These are phyloP conservation scores for Vultur gryphus DNA, from an alignment of 2,797 vertebrate species.

Conservation along the genomic window DNA sequence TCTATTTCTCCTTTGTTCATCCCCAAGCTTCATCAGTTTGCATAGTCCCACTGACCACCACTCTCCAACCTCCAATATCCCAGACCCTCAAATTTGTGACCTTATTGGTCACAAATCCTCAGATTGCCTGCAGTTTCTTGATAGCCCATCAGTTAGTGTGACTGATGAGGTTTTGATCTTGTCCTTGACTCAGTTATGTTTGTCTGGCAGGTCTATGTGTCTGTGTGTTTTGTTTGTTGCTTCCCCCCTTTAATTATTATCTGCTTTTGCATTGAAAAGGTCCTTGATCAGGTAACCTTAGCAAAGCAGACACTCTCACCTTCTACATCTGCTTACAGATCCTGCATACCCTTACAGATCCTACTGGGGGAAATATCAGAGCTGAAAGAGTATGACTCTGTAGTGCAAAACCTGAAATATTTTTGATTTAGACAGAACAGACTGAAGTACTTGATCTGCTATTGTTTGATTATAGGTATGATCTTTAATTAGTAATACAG, in stretches of 20 bases:
- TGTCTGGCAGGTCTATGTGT: neutral
- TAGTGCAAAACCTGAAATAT: neutral
- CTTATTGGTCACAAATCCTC: neutral
- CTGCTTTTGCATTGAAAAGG: neutral
- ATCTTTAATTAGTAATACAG: neutral
- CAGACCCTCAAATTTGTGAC: neutral
- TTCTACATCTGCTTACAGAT: neutral
- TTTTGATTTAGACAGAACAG: neutral
- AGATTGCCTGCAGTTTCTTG: neutral
- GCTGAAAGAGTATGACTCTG: neutral
- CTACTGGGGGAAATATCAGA: neutral
- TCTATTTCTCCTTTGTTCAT: neutral
- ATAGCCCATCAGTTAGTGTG: neutral
- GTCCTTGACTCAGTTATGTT: neutral
- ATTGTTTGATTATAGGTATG: neutral
- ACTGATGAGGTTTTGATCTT: neutral
- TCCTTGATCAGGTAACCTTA: neutral
- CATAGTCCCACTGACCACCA: neutral
- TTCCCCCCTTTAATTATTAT: neutral
- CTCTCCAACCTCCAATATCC: neutral
- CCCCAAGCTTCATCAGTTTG: neutral
- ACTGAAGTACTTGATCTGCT: neutral
- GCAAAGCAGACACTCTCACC: neutral
- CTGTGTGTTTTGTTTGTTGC: neutral
- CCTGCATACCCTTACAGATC: neutral